Evolutionary conservation across 2,797 vertebrate genomes (phyloP).

Genomic region (Tenualosa thibaudeaui): DNA sequence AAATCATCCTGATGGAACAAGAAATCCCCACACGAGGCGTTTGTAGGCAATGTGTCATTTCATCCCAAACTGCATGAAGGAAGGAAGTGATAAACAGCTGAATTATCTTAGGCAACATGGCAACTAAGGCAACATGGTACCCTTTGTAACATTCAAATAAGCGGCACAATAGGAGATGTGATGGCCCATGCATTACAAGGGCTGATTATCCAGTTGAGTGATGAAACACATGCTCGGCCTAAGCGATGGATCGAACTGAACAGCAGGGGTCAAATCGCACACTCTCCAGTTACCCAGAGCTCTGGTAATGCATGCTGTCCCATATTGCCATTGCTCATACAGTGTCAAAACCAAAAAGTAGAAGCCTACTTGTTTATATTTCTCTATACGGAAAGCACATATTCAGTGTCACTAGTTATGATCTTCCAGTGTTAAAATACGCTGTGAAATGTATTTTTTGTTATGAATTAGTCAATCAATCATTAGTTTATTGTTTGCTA

Average conservation of each 20-base stretch:
- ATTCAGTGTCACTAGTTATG: not conserved
- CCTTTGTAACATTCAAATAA: constrained; percentile 21
- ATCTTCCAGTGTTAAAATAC: not conserved
- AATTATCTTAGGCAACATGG: not conserved
- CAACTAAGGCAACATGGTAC: not conserved
- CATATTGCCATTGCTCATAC: not conserved
- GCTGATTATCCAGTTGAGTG: constrained; percentile 25
- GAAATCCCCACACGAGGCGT: not conserved
- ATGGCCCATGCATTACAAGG: constrained; percentile 6
- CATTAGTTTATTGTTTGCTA: not conserved
- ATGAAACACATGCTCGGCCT: constrained; percentile 22
- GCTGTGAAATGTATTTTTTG: not conserved
- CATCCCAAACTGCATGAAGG: not conserved
- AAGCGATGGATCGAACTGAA: constrained; percentile 20
- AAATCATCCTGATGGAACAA: constrained; percentile 36
- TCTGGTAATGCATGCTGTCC: not conserved
- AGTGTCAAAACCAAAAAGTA: not conserved
- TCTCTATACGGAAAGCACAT: not conserved
- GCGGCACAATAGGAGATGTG: constrained; percentile 5
- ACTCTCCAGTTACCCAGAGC: constrained; percentile 19
- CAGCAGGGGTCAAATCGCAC: not conserved
- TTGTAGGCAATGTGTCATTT: constrained; percentile 8
- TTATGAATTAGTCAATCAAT: not conserved
- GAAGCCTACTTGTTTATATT: not conserved
- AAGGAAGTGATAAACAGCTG: not conserved